Evolutionary conservation across 1,140 invertebrate species (phyloP).

Genomic region (Stenopsyche tienmushanensis): DNA sequence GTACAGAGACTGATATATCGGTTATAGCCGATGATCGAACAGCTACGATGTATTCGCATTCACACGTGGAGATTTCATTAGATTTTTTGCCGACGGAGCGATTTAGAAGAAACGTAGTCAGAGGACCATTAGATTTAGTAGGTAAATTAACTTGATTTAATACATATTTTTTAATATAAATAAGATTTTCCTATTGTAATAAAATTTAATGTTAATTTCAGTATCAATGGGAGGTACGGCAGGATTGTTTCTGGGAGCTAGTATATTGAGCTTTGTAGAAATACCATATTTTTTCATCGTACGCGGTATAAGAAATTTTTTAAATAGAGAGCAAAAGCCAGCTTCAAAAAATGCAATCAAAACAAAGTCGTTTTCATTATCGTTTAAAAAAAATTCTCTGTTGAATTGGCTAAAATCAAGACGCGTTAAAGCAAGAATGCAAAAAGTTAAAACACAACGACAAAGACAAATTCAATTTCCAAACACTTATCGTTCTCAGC

Average conservation of each 20-base stretch:
- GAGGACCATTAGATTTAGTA: slow-evolving; percentile 63
- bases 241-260: slow-evolving; percentile 64
- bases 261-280: slow-evolving; percentile 64
- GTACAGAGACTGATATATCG: slow-evolving; percentile 62
- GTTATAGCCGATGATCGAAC: slow-evolving; percentile 57
- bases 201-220: slow-evolving; percentile 41
- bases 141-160: slow-evolving; percentile 49
- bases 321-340: background rate
- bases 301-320: slow-evolving; percentile 21
- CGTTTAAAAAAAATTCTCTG: too few relatives aligned
- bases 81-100: slow-evolving; percentile 59
- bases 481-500: too few relatives aligned
- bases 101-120: slow-evolving; percentile 63
- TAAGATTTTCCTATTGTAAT: background rate
- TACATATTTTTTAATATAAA: background rate
- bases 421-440: too few relatives aligned
- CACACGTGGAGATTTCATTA: slow-evolving; percentile 57
- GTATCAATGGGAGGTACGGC: slow-evolving; percentile 65
- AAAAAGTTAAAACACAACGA: too few relatives aligned
- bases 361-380: too few relatives aligned
- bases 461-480: too few relatives aligned
- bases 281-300: slow-evolving; percentile 51
- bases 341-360: background rate
- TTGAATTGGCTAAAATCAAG: too few relatives aligned
- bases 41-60: slow-evolving; percentile 44